Percentiles rank a stretch among this genome's conserved stretches.
Conservation (phyloP, 2,113 vertebrate species). For the Centropus unirufus region DNA sequence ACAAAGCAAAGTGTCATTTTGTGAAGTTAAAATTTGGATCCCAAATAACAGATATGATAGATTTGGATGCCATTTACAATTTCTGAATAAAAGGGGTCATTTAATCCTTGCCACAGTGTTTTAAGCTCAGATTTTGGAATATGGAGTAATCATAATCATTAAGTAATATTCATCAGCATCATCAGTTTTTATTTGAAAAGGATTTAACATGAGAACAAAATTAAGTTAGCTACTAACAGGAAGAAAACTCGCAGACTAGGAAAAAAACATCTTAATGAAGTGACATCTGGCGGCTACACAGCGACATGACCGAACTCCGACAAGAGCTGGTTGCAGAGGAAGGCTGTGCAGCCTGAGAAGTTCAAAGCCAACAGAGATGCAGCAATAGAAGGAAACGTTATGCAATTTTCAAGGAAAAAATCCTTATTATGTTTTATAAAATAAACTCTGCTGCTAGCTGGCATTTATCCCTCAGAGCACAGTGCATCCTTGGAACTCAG, state of each 20-base stretch:
- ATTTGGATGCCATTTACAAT: background rate
- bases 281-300: conserved; percentile 12
- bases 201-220: background rate
- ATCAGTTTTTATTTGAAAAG: background rate
- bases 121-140: background rate
- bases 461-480: too few relatives aligned
- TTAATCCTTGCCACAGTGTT: background rate
- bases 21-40: background rate
- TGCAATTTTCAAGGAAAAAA: background rate
- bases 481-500: background rate
- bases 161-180: background rate
- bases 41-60: background rate
- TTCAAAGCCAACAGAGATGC: too few relatives aligned
- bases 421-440: background rate
- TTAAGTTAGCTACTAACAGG: background rate
- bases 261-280: background rate
- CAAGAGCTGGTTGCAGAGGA: too few relatives aligned
- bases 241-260: background rate
- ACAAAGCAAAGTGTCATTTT: background rate
- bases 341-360: too few relatives aligned
- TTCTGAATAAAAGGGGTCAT: background rate
- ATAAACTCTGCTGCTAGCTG: background rate
- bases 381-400: background rate
- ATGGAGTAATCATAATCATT: background rate
- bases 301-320: background rate